These are phyloP conservation scores for Hydrolagus colliei DNA, from an alignment of 2,797 vertebrate species.

Conservation along the genomic window DNA sequence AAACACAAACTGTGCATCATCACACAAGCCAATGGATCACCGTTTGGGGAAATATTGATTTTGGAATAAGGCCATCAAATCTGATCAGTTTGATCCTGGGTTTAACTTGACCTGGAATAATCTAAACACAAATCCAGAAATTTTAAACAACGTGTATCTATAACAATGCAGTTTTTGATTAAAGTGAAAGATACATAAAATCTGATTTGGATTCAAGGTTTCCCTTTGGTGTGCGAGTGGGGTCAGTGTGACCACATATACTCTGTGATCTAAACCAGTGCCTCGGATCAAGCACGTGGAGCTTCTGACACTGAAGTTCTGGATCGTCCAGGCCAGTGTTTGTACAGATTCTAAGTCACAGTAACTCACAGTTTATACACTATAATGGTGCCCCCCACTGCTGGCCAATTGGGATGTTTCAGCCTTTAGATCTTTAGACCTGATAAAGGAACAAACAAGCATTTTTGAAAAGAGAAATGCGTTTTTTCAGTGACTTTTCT, in stretches of 20 bases:
- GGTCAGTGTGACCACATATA: neutral
- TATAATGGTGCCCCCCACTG: neutral
- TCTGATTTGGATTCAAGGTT: neutral
- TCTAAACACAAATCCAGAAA: neutral
- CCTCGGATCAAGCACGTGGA: neutral
- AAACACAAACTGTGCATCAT: neutral
- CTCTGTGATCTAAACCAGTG: neutral
- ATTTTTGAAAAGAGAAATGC: neutral
- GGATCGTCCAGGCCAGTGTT: neutral
- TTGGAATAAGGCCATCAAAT: neutral
- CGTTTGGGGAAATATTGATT: neutral
- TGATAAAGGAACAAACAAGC: no score
- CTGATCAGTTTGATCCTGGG: neutral
- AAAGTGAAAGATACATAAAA: neutral
- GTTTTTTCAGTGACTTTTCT: neutral
- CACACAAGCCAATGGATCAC: neutral
- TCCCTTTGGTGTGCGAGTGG: no score
- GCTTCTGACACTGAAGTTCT: neutral
- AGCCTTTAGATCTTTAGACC: no score
- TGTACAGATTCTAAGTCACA: neutral
- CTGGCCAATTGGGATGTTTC: no score
- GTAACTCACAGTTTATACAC: neutral
- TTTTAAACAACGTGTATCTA: no score
- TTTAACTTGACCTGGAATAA: neutral
- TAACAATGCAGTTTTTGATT: neutral